A percentile compares a stretch with the other conserved stretches of the same genome.
These are phyloP conservation scores for Malurus leucopterus DNA, from an alignment of 2,797 vertebrate species.

Conservation along the genomic window DNA sequence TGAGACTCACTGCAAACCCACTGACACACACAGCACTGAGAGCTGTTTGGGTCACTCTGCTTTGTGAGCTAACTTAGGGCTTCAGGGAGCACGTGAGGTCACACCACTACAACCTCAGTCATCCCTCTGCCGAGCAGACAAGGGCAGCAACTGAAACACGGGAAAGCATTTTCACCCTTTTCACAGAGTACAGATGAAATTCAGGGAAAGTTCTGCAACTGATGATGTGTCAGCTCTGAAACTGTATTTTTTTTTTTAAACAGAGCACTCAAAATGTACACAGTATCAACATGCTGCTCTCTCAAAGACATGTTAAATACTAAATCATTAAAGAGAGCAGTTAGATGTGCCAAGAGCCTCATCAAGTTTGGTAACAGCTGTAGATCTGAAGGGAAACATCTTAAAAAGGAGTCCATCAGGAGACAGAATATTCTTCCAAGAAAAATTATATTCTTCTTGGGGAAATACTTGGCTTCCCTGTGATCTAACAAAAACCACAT, in stretches of 20 bases:
- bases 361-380: neutral
- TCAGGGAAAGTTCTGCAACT: neutral
- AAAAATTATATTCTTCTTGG: neutral
- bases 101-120: neutral
- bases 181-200: neutral
- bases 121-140: neutral
- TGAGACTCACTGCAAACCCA: neutral
- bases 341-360: neutral
- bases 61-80: neutral
- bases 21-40: neutral
- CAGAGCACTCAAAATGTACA: neutral
- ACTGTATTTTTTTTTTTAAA: neutral
- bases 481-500: neutral
- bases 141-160: accelerated
- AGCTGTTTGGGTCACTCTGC: neutral
- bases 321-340: neutral
- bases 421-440: neutral
- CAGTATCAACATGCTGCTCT: neutral
- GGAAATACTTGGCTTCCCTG: neutral
- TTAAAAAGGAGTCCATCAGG: neutral
- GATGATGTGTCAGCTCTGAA: neutral
- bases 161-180: neutral
- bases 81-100: neutral
- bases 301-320: neutral
- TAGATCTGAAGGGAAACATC: neutral